phyloP scores from a whole-genome alignment of 2,113 vertebrate genomes.

The Rhea pennata region DNA sequence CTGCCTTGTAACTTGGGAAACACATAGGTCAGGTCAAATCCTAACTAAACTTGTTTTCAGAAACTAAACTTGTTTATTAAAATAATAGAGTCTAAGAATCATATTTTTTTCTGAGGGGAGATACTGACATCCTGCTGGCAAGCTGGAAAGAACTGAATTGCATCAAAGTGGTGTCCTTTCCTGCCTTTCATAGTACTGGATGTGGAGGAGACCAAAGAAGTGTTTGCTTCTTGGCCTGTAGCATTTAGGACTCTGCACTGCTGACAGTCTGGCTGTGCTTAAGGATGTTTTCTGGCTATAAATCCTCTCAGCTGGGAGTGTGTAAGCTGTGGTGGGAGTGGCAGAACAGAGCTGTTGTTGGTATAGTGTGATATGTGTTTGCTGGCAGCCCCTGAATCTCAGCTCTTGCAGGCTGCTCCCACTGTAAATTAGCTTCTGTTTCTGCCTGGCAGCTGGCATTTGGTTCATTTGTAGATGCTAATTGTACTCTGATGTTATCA shows the following conservation, averaged over 20 bases:
- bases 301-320: not conserved
- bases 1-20: not conserved
- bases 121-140: not conserved
- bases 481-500: constrained; percentile 92
- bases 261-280: not conserved
- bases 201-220: not conserved
- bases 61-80: not conserved
- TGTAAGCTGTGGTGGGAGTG: not conserved
- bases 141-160: not conserved
- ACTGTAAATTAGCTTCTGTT: constrained; percentile 77
- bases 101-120: not conserved
- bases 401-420: constrained; percentile 52
- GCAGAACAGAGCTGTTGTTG: constrained; percentile 23
- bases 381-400: constrained; percentile 57
- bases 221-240: not conserved
- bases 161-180: not conserved
- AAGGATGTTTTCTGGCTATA: not conserved
- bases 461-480: constrained; percentile 81
- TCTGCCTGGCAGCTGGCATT: constrained; percentile 75
- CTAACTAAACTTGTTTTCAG: not conserved
- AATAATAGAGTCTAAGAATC: not conserved
- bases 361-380: constrained; percentile 28
- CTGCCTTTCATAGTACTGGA: not conserved
- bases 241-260: not conserved
- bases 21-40: not conserved